Conservation (phyloP, 2,888 invertebrate species). For the Steinernema scapterisci region DNA sequence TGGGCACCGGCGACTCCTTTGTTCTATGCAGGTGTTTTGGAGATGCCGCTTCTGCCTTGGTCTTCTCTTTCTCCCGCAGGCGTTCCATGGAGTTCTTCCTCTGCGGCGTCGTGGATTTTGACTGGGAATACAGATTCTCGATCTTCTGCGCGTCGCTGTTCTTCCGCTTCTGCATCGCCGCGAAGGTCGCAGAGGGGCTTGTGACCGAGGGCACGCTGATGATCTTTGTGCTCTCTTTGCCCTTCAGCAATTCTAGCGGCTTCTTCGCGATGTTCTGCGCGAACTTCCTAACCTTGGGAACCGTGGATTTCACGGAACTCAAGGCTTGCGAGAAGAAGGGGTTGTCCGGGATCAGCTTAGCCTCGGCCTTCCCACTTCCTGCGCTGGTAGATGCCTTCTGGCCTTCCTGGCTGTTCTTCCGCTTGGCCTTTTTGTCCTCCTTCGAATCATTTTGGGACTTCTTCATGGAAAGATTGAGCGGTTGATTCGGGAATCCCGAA, state of each 20-base stretch:
- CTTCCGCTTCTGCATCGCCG: neutral
- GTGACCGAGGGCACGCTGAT: neutral
- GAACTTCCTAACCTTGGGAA: neutral
- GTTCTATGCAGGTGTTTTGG: too few species aligned
- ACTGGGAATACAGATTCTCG: neutral
- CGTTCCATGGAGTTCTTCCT: neutral
- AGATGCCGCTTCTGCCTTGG: too few species aligned
- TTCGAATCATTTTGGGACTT: neutral
- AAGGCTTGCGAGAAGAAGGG: conserved; percentile 22
- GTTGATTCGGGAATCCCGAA: neutral
- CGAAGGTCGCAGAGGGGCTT: neutral
- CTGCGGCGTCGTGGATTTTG: neutral
- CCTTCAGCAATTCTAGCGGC: neutral
- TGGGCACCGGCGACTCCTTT: too few species aligned
- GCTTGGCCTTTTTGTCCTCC: neutral
- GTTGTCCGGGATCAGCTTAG: conserved; percentile 4
- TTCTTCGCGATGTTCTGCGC: conserved; percentile 4
- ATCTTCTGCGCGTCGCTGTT: conserved; percentile 5
- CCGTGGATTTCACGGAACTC: neutral
- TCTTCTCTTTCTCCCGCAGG: neutral
- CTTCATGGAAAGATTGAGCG: neutral
- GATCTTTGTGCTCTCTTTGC: neutral
- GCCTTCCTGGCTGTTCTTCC: neutral
- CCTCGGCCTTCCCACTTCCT: neutral
- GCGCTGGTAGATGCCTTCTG: neutral